Evolutionary conservation across 2,113 vertebrate genomes (phyloP), one percentile per base, ranked within the genome.

Genomic region (Pogona vitticeps): DNA sequence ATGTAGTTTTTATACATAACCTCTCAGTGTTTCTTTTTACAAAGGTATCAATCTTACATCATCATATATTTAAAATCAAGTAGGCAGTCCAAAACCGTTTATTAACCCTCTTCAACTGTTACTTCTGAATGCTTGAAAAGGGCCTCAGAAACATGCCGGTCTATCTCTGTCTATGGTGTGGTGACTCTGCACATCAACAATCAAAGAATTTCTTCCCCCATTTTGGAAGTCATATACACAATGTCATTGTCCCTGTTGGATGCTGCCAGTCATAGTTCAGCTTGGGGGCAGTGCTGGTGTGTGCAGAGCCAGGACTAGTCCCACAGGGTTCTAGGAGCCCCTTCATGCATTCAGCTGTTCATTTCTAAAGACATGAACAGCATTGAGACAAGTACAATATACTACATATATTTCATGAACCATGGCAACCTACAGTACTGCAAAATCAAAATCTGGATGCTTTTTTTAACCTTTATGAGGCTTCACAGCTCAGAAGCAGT

Each of bases 11-110:
- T 56, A 28, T 59, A 4, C 72, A 61, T 38, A 61, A 40, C 70
- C 12, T 59, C 61, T 83, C 36, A 83, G 68, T 46, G 36, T 72
- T 72, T 79, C n/a, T 79, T 79, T 36, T 79, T 59, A 78, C 56
- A 36, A 15, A 59, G 10, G 28, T 52, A 38, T 33, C 21, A 6
- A 1, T 61, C 3, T 21, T 36, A 31, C 33, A 72, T 75, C 58
- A 83, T 31, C 58, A 83, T 31, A 40, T 42, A 42, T 21, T 73
- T 59, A 73, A 42, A 73, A 83, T 83, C 9, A 73, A 83, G 17
- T 0, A 23, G 71, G 17, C 59, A 20, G 15, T 83, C 38, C 52
- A 40, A 65, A 80, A 52, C 23, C 59, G 33, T 61, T 61, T 7
- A 79, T 58, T 59, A 28, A 20, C 31, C 56, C 58, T 68, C 65